Evolutionary conservation across 2,797 vertebrate species (phyloP), one percentile per base, ranked within the genome.

Genomic region (Carduelis carduelis): DNA sequence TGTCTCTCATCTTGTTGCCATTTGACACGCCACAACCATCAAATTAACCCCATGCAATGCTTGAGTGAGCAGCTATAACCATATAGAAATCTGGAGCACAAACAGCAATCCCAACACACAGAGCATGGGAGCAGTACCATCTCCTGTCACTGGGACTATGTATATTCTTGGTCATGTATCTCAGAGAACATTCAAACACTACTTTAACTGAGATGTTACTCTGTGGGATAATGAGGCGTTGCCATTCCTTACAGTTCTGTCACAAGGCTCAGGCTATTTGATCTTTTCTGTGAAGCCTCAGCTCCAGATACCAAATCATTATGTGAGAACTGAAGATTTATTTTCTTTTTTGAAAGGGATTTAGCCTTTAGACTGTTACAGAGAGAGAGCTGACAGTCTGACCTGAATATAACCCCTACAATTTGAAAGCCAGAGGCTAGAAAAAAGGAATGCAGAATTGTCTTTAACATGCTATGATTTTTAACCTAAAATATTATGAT

Each of bases 301-400:
- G 83, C 88, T 87, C 55, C 81, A 90, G 94, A 95, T 83, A 93
- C 80, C 80, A 87, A 93, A 78, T 92, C 86, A 89, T 95, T 95
- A 90, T 93, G 89, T 89, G 90, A 92, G 92, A 93, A 93, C 46
- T 64, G 56, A 93, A 94, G 94, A 93, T 91, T 95, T 96, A 87
- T 92, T 96, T 94, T 94, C 91, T 91, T 94, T 92, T 91, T 89
- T 16, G 65, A 94, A 94, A 72, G 83, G 81, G 87, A 90, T 89
- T 95, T 96, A 96, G 85, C 76, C 72, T 81, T 95, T 90, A 81
- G 76, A 90, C 72, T 88, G 77, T 63, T 91, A 63, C 52, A 84
- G 80, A 83, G 83, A 60, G 70, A 20, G 27, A 87, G 77, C 81
- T 97, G 93, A 92, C 86, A 95, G 92, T 90, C 81, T 97, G 95